A percentile compares a stretch with the other conserved stretches of the same genome.
These are phyloP conservation scores for Nanorana parkeri DNA, from an alignment of 2,113 vertebrate genomes.

Conservation along the genomic window DNA sequence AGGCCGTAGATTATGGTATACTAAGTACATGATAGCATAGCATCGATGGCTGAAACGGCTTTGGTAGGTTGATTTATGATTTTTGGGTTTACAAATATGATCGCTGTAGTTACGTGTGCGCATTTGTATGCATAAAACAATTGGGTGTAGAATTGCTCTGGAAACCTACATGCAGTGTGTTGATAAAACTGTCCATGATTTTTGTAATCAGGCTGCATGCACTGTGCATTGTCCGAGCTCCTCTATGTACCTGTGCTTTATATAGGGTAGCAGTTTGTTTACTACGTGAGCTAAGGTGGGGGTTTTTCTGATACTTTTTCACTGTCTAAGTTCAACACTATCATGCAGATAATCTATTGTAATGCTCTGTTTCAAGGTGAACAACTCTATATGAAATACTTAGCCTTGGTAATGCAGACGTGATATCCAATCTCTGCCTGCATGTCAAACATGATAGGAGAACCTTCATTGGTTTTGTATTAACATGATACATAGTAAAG, in stretches of 20 bases:
- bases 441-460: no score
- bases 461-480: neutral
- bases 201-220: slow-evolving; percentile 17
- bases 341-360: no score
- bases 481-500: neutral
- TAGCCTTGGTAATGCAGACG: no score
- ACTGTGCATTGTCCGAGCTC: slow-evolving; percentile 18
- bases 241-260: slow-evolving; percentile 33
- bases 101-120: neutral
- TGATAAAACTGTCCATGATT: neutral
- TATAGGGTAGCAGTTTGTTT: slow-evolving; percentile 13
- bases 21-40: no score
- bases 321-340: no score
- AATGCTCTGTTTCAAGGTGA: no score
- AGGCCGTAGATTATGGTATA: no score
- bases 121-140: neutral
- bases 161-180: neutral
- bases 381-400: no score
- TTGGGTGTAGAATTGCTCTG: slow-evolving; percentile 5
- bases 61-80: no score
- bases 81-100: no score
- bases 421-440: no score
- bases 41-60: no score
- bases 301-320: neutral
- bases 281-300: neutral